phyloP scores from a whole-genome alignment of 2,888 invertebrate genomes.

The Pandemis corylana region DNA sequence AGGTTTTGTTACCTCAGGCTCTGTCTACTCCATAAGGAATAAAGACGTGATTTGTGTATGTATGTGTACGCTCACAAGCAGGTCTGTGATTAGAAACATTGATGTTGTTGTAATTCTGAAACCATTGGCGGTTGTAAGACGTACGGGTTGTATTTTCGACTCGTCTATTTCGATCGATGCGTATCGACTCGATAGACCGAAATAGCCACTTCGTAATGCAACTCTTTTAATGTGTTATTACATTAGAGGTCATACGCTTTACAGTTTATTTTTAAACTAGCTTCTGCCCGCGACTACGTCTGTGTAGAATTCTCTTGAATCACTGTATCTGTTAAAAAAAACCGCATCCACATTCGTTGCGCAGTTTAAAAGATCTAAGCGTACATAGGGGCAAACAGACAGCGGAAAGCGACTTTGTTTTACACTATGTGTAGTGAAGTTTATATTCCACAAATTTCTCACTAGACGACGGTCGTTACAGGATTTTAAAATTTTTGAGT shows the following conservation, averaged over 20 bases:
- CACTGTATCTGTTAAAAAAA: no score
- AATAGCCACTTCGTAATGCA: conserved; percentile 34
- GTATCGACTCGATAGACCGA: conserved; percentile 17
- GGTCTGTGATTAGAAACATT: neutral
- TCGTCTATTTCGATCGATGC: conserved; percentile 32
- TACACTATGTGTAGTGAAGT: neutral
- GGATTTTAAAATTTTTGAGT: no score
- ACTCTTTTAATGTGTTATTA: conserved; percentile 30
- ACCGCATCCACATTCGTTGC: no score
- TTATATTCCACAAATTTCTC: neutral
- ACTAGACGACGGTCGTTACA: neutral
- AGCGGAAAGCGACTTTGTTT: no score
- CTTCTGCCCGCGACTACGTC: no score
- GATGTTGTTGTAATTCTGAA: neutral
- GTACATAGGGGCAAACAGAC: no score
- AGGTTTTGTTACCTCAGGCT: no score
- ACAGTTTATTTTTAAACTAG: neutral
- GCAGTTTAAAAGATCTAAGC: no score
- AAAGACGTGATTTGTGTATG: no score
- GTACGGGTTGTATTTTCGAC: conserved; percentile 7
- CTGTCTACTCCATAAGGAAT: no score
- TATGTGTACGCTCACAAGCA: neutral
- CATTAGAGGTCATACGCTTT: conserved; percentile 18
- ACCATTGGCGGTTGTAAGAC: neutral
- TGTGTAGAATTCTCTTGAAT: no score